phyloP scores from a whole-genome alignment of 2,797 vertebrate species.

The Enteromius mattozi region DNA sequence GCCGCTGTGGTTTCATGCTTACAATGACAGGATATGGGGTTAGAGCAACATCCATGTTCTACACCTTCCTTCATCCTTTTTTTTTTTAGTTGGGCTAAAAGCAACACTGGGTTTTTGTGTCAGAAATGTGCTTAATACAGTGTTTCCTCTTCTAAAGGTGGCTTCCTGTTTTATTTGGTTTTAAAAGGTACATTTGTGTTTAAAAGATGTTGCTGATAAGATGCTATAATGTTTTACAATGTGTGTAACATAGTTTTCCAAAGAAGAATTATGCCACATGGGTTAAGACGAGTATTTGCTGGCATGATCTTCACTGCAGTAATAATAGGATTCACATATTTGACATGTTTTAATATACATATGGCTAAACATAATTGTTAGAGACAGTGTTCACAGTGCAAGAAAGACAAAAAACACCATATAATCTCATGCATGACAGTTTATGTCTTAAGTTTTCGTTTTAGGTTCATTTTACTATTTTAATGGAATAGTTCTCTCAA shows the following conservation, averaged over 20 bases:
- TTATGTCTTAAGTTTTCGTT: background rate
- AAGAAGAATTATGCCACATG: background rate
- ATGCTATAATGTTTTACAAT: background rate
- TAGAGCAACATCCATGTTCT: slow-evolving; percentile 68
- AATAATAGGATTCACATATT: background rate
- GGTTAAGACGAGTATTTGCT: background rate
- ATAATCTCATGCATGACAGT: background rate
- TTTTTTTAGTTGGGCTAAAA: slow-evolving; percentile 65
- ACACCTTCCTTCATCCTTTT: slow-evolving; percentile 70
- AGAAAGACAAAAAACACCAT: background rate
- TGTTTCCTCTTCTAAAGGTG: slow-evolving; percentile 62
- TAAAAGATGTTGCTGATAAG: background rate
- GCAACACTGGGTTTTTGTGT: slow-evolving; percentile 72
- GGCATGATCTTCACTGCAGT: background rate
- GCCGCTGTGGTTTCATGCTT: slow-evolving; percentile 48
- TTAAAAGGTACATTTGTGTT: slow-evolving; percentile 6
- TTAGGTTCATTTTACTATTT: background rate
- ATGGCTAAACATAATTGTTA: background rate
- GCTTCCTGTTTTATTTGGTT: slow-evolving; percentile 30
- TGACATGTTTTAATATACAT: background rate
- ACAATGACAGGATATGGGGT: slow-evolving; percentile 77
- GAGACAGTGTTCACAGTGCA: background rate
- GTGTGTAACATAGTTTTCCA: background rate
- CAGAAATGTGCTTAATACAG: slow-evolving; percentile 66
- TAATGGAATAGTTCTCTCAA: no score